Evolutionary conservation across 1,140 invertebrate species (phyloP), one percentile per base, ranked within the genome.

Genomic region (Drosophila micromelanica): DNA sequence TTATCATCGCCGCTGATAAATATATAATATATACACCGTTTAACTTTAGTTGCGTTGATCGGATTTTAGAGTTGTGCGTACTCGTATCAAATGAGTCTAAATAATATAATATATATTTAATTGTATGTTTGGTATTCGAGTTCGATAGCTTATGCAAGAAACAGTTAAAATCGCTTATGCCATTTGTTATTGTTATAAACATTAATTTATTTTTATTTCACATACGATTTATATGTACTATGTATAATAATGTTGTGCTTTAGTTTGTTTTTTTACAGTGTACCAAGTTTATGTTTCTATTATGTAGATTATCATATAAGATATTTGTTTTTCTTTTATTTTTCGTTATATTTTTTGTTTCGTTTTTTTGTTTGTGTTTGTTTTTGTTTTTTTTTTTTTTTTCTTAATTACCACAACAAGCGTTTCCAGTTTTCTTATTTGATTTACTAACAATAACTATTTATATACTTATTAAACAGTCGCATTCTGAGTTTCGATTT

Each of bases 351-450:
- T 43, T 49, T 60, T 55, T 12, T 13, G 17, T 64, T 55, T 43
- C 12, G 12, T 65, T 65, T 48, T 71, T 37, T 11, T 46, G 43
- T 64, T 42, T 30, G 42, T 64, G 43, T 64, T 42, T 30, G 42
- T 64, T 64, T 55, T 43, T 9, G 12, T 65, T 65, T 48, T 71
- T 37, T 11, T 46, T 64, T 73, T 64, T 56, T 46, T 76, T 78
- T 59, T 70, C 78, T 86, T 86, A 86, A 87, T 78, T 86, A 86
- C 82, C 82, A 86, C 82, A 86, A 86, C 82, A 86, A 86, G 82
- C 82, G 82, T 86, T 86, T 86, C 84, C 82, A 86, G 82, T 86
- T 86, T 87, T 82, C 82, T 87, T 87, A 87, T 82, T 86, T 82
- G 78, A 87, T 82, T 78, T 82, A 86, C 78, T 86, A 86, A 86